Evolutionary conservation across 2,797 vertebrate genomes (phyloP).

Genomic region (Amniataba percoides): DNA sequence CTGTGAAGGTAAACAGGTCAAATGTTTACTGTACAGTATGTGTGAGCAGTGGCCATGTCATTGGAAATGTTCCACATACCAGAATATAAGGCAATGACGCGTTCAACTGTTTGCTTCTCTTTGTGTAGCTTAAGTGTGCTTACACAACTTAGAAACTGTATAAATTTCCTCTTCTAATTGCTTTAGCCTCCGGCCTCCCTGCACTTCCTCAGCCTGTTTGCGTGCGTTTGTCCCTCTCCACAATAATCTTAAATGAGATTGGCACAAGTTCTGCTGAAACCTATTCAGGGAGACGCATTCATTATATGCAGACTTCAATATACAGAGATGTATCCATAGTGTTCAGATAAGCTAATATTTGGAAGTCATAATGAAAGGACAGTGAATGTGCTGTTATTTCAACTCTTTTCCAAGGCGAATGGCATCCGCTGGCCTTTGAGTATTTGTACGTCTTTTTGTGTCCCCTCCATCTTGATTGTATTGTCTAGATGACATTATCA

Average conservation of each 20-base stretch:
- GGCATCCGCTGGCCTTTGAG: constrained; percentile 18
- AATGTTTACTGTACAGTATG: constrained; percentile 5
- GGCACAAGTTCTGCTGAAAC: constrained; percentile 50
- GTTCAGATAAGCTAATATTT: constrained; percentile 43
- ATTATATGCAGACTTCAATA: constrained; percentile 43
- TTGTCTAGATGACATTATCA: constrained; percentile 62
- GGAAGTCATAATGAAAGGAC: constrained; percentile 34
- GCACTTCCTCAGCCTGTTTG: constrained; percentile 43
- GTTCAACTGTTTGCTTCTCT: constrained; percentile 12
- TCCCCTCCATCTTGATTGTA: constrained; percentile 47
- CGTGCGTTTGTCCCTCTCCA: constrained; percentile 31
- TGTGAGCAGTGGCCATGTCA: constrained; percentile 18
- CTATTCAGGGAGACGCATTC: constrained; percentile 33
- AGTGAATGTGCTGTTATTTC: constrained; percentile 22
- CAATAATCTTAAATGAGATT: constrained; percentile 60
- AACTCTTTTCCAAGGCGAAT: constrained; percentile 32
- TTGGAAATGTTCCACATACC: constrained; percentile 26
- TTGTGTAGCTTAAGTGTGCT: constrained; percentile 28
- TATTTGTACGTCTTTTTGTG: constrained; percentile 14
- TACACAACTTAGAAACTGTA: constrained; percentile 26
- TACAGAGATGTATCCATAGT: constrained; percentile 25
- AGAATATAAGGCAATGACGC: constrained; percentile 28
- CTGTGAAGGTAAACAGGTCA: constrained; percentile 91
- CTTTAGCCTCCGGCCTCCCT: constrained; percentile 44
- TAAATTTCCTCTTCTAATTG: constrained; percentile 50